phyloP scores from a whole-genome alignment of 2,888 invertebrate species.

The Heliconius cydno region DNA sequence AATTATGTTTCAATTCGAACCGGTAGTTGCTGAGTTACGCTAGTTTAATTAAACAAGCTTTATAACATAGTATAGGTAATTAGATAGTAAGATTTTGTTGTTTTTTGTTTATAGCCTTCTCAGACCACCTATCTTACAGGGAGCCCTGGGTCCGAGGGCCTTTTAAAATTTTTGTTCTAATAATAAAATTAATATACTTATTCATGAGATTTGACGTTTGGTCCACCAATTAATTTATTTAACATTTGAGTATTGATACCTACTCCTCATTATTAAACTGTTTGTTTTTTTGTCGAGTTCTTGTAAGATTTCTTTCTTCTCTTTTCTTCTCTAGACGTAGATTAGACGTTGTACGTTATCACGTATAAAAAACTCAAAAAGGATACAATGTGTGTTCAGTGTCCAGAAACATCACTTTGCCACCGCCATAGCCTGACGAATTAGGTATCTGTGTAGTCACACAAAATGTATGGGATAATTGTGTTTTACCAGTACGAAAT shows the following conservation, averaged over 20 bases:
- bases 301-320: background rate
- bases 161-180: background rate
- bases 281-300: background rate
- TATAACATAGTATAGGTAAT: too few species aligned
- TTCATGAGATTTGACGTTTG: background rate
- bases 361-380: constrained; percentile 58
- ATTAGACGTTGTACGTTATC: background rate
- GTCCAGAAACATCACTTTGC: constrained; percentile 92
- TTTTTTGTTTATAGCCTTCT: too few species aligned
- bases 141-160: too few species aligned
- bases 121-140: too few species aligned
- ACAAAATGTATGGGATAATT: constrained; percentile 90
- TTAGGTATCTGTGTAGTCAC: constrained; percentile 90
- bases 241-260: background rate
- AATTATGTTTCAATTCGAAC: too few species aligned
- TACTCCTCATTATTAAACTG: too few species aligned
- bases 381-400: constrained; percentile 94
- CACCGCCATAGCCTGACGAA: constrained; percentile 87
- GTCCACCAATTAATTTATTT: background rate
- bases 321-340: background rate
- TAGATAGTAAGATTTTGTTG: too few species aligned
- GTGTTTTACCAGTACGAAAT: constrained; percentile 92
- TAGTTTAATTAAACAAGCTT: too few species aligned
- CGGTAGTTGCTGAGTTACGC: too few species aligned
- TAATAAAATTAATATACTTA: background rate